Base-by-base conservation (phyloP, 1,140 invertebrate genomes). In the Varroa destructor region DNA sequence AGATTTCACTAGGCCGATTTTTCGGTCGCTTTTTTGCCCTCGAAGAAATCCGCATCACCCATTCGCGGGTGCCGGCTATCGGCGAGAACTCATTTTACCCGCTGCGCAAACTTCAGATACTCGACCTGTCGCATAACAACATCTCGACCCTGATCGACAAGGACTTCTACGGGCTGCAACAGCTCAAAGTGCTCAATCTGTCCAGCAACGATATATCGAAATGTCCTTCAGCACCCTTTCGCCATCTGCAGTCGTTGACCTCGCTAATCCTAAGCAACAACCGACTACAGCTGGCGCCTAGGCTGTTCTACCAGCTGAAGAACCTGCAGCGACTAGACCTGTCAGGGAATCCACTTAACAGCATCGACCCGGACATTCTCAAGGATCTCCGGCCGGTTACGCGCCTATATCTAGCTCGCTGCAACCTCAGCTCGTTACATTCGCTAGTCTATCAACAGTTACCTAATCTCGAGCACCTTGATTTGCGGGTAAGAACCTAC, bases 21-120 rank as follows among this genome's bases (percentile, higher is more conserved):
- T 88, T 88, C 78, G 81, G 83, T 12, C 81, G 84, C 71, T 88
- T 88, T 77, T 80, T 80, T 56, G 82, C 85, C 67, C 80, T 91
- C 43, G 84, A 87, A 78, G 87, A 89, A 78, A 79, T 91, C 1
- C 86, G 86, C 75, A 88, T 91, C 55, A 85, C 85, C 1, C 83
- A 86, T 73, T 89, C 87, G 0, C 87, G 87, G 76, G 80, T 91
- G 4, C 88, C 88, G 0, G 87, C 87, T 12, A 87, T 91, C 72
- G 88, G 89, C 0, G 83, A 85, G 72, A 84, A 87, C 76, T 87
- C 88, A 8, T 89, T 91, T 78, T 89, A 85, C 84, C 87, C 87
- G 1, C 82, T 89, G 1, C 83, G 82, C 71, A 84, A 85, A 72
- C 80, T 90, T 43, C 82, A 83, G 73, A 78, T 86, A 43, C 81